These are phyloP conservation scores for Parus major DNA, from an alignment of 2,113 vertebrate species.

Conservation along the genomic window DNA sequence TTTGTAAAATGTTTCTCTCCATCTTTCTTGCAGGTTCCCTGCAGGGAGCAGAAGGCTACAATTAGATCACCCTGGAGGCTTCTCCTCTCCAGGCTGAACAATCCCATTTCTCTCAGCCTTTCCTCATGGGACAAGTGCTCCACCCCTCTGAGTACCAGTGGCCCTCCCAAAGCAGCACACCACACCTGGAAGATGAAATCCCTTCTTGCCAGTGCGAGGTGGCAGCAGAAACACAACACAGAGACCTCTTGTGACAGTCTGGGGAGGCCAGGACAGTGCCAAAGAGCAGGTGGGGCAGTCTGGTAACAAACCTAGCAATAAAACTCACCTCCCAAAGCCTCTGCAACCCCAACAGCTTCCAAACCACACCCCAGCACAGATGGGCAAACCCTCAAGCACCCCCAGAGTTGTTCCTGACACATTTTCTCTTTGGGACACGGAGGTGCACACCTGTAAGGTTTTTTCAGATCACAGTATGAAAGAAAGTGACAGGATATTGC, in stretches of 20 bases:
- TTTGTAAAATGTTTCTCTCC: neutral
- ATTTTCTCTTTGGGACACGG: neutral
- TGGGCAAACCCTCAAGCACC: accelerated
- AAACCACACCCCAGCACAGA: neutral
- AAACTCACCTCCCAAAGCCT: neutral
- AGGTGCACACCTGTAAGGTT: neutral
- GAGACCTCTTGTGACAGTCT: neutral
- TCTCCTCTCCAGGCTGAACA: neutral
- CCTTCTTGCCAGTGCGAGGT: accelerated
- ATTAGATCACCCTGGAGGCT: neutral
- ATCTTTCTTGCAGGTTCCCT: neutral
- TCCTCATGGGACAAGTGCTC: neutral
- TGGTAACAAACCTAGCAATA: neutral
- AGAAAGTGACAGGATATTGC: constrained; percentile 10
- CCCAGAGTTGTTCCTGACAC: accelerated
- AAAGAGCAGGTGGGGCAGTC: neutral
- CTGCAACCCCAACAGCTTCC: neutral
- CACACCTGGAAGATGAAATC: neutral
- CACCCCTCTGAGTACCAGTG: neutral
- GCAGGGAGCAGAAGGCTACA: neutral
- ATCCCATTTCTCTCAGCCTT: neutral
- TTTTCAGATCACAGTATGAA: neutral
- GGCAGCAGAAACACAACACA: neutral
- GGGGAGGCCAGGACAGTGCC: neutral
- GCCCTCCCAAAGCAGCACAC: neutral